Evolutionary conservation across 1,140 invertebrate genomes (phyloP), one percentile per base, ranked within the genome.

Genomic region (Homalodisca vitripennis): DNA sequence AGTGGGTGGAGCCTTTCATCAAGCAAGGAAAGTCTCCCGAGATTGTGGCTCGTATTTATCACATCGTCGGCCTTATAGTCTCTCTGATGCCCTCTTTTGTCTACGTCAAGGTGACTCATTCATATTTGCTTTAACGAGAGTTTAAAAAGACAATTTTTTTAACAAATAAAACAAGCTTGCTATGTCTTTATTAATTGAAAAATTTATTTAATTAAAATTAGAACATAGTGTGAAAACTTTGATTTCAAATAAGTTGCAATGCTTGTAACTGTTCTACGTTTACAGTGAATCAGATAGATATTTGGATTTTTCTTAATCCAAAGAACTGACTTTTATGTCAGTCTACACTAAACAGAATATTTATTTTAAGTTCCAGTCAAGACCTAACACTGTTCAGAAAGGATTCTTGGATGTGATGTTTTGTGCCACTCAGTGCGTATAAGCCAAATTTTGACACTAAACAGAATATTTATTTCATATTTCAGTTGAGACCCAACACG

Each of bases 301-400:
- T n/a, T n/a, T n/a, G n/a, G n/a, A n/a, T n/a, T n/a, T n/a, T n/a
- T n/a, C n/a, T n/a, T n/a, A n/a, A n/a, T n/a, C n/a, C n/a, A n/a
- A n/a, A n/a, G n/a, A n/a, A n/a, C n/a, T n/a, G n/a, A n/a, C n/a
- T n/a, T n/a, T n/a, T n/a, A n/a, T n/a, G n/a, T n/a, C n/a, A n/a
- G n/a, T n/a, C n/a, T n/a, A n/a, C n/a, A n/a, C n/a, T n/a, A n/a
- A n/a, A n/a, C n/a, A n/a, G n/a, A n/a, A n/a, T n/a, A 53, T 3
- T 22, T 60, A 60, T 22, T 30, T 3, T 60, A 22, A 27, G 26
- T 27, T 29, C 26, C 55, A 60, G 55, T 26, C 55, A 2, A 60
- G 55, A 60, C 55, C 55, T 26, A 60, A 60, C 26, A 60, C 55
- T 6, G 55, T 60, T 6, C 14, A 27, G 55, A 60, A 60, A 30